Conservation (phyloP, 1,140 invertebrate species). For the Tetragonula clypearis region DNA sequence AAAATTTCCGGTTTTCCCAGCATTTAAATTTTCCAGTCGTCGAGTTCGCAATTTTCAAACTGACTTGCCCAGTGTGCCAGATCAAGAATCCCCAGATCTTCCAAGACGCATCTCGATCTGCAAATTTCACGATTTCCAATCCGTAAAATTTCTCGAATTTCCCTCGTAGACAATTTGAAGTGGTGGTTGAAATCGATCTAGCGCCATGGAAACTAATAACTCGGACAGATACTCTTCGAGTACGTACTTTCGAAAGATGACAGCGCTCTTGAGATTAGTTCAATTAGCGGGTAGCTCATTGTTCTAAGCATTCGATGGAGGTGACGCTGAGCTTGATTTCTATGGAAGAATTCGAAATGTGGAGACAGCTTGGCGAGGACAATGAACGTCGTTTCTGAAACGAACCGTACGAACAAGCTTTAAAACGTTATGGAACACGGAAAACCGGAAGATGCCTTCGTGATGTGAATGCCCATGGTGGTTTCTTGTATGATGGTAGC, state of each 20-base stretch:
- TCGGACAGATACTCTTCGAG: not conserved
- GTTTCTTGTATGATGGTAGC: too few species aligned
- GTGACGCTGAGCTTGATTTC: not conserved
- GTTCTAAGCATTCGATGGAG: not conserved
- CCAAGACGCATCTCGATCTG: not conserved
- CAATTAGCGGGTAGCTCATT: not conserved
- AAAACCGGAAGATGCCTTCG: not conserved
- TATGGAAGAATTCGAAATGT: not conserved
- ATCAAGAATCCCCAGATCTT: too few species aligned
- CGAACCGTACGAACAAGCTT: not conserved
- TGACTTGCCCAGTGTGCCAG: too few species aligned
- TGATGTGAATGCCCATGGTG: not conserved
- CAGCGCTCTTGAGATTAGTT: not conserved
- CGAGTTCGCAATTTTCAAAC: too few species aligned
- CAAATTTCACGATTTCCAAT: not conserved
- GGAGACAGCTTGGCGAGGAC: not conserved
- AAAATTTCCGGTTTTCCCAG: too few species aligned
- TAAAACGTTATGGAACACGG: not conserved
- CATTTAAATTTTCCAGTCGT: too few species aligned
- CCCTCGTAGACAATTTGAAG: not conserved
- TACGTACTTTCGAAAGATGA: too few species aligned
- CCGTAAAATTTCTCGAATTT: not conserved
- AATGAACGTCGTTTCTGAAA: not conserved
- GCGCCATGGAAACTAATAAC: not conserved
- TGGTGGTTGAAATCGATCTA: not conserved